Percentiles rank a stretch among this genome's conserved stretches.
Conservation (phyloP, 2,113 vertebrate species). For the Thunnus maccoyii region DNA sequence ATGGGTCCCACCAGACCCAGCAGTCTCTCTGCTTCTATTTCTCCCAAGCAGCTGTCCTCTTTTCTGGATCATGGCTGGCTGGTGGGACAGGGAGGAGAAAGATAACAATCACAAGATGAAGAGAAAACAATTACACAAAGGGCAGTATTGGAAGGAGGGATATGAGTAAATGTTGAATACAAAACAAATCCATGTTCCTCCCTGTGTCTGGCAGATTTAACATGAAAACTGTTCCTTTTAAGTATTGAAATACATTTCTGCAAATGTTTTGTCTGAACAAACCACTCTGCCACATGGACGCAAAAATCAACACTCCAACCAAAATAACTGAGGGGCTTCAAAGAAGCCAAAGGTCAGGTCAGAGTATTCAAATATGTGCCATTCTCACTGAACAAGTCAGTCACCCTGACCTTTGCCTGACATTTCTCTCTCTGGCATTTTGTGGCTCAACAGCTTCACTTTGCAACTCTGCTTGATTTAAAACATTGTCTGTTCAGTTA, state of each 20-base stretch:
- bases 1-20: constrained; percentile 30
- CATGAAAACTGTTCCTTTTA: no score
- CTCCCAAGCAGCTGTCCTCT: constrained; percentile 62
- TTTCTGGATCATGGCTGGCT: constrained; percentile 65
- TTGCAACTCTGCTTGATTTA: not conserved
- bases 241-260: no score
- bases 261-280: no score
- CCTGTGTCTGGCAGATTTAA: no score
- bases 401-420: no score
- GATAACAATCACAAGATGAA: not conserved
- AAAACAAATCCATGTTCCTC: not conserved
- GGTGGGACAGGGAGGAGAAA: constrained; percentile 14
- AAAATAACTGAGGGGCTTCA: no score
- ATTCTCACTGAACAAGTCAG: no score
- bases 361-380: no score
- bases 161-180: not conserved
- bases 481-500: no score
- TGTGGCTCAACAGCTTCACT: not conserved
- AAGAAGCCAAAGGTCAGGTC: no score
- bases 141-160: not conserved
- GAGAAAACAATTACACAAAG: not conserved
- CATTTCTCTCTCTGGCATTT: not conserved
- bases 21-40: constrained; percentile 4
- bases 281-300: no score
- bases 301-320: no score